Base-by-base conservation (phyloP, 2,888 invertebrate species). In the Microplitis deprimator region DNA sequence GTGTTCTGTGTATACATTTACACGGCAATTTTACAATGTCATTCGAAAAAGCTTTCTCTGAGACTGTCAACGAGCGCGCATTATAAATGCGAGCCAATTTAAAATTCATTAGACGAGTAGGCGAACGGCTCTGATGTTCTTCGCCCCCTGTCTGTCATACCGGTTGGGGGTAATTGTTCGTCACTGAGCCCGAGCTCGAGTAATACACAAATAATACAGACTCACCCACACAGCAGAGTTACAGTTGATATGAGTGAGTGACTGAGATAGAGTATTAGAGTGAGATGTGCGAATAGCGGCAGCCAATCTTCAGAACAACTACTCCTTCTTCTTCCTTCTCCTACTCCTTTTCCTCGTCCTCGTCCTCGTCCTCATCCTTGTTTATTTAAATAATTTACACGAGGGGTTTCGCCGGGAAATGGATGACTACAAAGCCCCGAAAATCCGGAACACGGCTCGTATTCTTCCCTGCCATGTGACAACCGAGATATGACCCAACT, bases 381-480 rank as follows among this genome's bases (percentile, higher is more conserved):
- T 89, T 89, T 89, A 89, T 89, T 89, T 89, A 89, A 89, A 89
- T 89, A 89, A 89, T 88, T 86, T 84, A 86, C 79, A 81, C 82
- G 81, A 83, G 80, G 77, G 81, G 82, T 79, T 50, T 78, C 62
- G 39, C 77, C 79, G 81, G 85, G 80, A 86, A 89, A 89, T 89
- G 84, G 85, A 89, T 88, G 89, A 88, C 88, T 88, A 87, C 86
- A 88, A 87, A 87, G 88, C 86, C 84, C 83, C 81, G 83, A 86
- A 50, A 87, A 88, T 88, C 86, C 85, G 85, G 76, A 78, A 74
- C 68, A 64, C 40, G 17, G 61, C 65, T 72, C 50, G 13, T 50
- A 10, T 50, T 61, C n/a, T 39, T 39, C 77, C 62, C 29, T 68
- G 50, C 50, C 50, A 20, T 71, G 59, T 73, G 79, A 79, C 77